Evolutionary conservation across 2,888 invertebrate species (phyloP).

Genomic region (Gibbula magus): DNA sequence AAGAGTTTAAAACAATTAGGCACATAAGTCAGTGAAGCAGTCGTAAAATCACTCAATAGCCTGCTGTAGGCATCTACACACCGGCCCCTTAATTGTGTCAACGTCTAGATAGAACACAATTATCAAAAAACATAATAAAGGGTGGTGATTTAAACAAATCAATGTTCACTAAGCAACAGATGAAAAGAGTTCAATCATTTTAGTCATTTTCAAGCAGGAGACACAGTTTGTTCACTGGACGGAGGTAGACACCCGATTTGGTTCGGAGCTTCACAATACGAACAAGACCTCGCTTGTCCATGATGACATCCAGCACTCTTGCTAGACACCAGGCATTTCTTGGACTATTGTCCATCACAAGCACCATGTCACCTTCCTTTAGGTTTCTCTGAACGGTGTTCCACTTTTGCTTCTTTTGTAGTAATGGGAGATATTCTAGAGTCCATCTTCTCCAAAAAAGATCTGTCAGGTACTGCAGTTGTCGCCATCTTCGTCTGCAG

Average conservation of each 20-base stretch:
- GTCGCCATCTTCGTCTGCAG: constrained; percentile 37
- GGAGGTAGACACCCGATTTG: background rate
- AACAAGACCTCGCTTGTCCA: constrained; percentile 17
- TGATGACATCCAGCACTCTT: background rate
- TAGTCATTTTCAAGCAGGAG: constrained; percentile 18
- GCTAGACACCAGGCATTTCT: constrained; percentile 16
- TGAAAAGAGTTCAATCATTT: too few species aligned
- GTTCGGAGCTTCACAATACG: constrained; percentile 12
- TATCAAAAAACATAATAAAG: too few species aligned
- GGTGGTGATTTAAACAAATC: too few species aligned
- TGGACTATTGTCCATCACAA: constrained; percentile 4
- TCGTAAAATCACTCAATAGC: too few species aligned
- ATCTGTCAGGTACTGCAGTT: constrained; percentile 31
- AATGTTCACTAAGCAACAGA: too few species aligned
- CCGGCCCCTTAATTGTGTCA: too few species aligned
- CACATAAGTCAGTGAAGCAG: too few species aligned
- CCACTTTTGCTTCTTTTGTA: constrained; percentile 36
- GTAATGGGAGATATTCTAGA: constrained; percentile 29
- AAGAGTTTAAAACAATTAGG: too few species aligned
- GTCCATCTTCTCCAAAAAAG: constrained; percentile 35
- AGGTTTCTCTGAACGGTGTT: background rate
- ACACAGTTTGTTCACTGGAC: constrained; percentile 23
- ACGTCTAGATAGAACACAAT: too few species aligned
- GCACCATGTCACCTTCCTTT: constrained; percentile 6
- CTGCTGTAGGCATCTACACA: too few species aligned